Conservation (phyloP, 64 coral and sea anemone genomes). For the Montipora efflorescens region DNA sequence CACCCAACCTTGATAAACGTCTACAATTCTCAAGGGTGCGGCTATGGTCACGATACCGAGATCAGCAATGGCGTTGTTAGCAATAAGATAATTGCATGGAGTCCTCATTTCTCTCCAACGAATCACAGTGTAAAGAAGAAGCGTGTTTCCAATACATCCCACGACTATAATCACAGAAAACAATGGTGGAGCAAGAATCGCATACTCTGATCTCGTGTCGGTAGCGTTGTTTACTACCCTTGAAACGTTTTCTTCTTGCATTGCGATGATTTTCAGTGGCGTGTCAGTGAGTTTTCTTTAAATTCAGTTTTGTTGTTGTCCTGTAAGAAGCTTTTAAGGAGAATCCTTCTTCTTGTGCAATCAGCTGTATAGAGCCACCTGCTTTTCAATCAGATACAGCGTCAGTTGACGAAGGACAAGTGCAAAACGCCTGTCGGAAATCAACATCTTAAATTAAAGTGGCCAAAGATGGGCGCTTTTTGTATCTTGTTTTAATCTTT, state of each 20-base stretch:
- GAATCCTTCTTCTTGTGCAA: background rate
- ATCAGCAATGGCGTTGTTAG: constrained; percentile 84
- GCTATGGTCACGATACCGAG: constrained; percentile 69
- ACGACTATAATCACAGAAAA: constrained; percentile 65
- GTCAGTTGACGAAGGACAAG: background rate
- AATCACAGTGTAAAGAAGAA: constrained; percentile 75
- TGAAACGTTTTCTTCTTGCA: constrained; percentile 1
- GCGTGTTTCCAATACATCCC: constrained; percentile 62
- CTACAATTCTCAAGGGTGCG: constrained; percentile 64
- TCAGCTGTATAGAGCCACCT: constrained; percentile 41
- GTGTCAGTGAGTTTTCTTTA: background rate
- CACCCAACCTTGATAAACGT: constrained; percentile 63
- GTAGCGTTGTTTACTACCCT: background rate
- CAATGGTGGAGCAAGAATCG: constrained; percentile 23
- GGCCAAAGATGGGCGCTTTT: background rate
- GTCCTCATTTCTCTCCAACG: constrained; percentile 82
- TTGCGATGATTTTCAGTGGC: background rate
- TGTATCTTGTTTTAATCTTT: background rate
- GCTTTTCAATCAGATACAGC: background rate
- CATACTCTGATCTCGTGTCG: background rate
- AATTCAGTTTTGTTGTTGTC: background rate
- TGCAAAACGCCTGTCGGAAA: background rate
- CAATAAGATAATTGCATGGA: constrained; percentile 87
- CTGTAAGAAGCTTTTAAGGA: background rate
- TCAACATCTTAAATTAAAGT: background rate